Base-by-base conservation (phyloP, 1,140 invertebrate genomes). In the Hylaeus anthracinus region DNA sequence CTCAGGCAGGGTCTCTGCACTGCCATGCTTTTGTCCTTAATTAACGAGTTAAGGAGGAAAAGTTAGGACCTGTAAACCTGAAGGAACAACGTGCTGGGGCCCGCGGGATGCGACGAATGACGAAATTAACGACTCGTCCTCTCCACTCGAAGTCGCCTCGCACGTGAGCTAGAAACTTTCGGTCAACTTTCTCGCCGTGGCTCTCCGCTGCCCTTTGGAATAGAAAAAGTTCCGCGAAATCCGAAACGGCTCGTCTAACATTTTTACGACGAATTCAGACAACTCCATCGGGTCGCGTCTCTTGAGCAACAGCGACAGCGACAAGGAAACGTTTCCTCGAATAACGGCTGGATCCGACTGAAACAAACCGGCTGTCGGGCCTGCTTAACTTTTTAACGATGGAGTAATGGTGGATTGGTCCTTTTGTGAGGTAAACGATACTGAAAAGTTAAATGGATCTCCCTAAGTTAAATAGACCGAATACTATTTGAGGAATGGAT, bases 21-120 rank as follows among this genome's bases (percentile, higher is more conserved):
- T 67, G 37, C 79, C 83, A 82, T 74, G 84, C 83, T 86, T 85
- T 82, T 86, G 72, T 83, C 83, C 84, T 89, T 90, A 89, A 90
- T 89, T 88, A 90, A 90, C 89, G 88, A 88, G 87, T 81, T 88
- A 88, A 88, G 84, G 84, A 86, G 81, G 85, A 87, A 81, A 86
- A 90, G 89, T 89, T 90, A 88, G 82, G 84, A 80, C 88, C 79
- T 82, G 85, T 88, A 88, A 89, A 90, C 87, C 85, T 84, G 80
- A 74, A 76, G 81, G 81, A 85, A 85, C 82, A 88, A 88, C 85
- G 88, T 86, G 71, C 72, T 51, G 67, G 80, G 77, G 66, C 87
- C 86, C 72, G 81, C 79, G 87, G 77, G 63, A 88, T 84, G 84
- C 81, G 88, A 86, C 82, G 85, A 88, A 89, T 88, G 82, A 88